phyloP scores from a whole-genome alignment of 2,113 vertebrate genomes.

The Plectropomus leopardus region DNA sequence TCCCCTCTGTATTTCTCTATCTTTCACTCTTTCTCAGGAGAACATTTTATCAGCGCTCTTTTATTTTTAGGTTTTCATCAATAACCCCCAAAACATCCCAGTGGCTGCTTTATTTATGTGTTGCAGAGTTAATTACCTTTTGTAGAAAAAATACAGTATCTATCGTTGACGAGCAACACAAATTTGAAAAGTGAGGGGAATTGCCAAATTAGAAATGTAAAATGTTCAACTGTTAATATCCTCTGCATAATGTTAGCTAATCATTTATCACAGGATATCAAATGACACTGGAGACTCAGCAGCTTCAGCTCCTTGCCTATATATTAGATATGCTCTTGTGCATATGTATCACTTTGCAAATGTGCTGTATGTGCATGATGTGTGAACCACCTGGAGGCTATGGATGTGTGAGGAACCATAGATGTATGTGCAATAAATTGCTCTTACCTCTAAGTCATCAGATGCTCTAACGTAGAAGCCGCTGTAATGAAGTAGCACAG shows the following conservation, averaged over 20 bases:
- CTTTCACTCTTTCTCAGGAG: background rate
- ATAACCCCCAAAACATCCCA: background rate
- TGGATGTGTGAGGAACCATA: slow-evolving; percentile 10
- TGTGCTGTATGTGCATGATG: slow-evolving; percentile 1
- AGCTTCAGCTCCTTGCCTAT: background rate
- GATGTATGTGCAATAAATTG: slow-evolving; percentile 31
- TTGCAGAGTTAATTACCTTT: slow-evolving; percentile 4
- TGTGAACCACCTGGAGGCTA: slow-evolving; percentile 18
- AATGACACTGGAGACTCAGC: background rate
- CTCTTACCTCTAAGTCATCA: slow-evolving; percentile 20
- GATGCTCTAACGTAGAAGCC: slow-evolving; percentile 45
- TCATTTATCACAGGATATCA: background rate
- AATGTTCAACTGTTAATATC: background rate
- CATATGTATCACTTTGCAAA: slow-evolving; percentile 3
- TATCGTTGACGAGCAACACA: background rate
- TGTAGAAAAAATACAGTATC: background rate
- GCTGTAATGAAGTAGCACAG: slow-evolving; percentile 57
- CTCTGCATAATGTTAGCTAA: background rate
- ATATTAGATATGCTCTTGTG: background rate
- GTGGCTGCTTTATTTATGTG: background rate
- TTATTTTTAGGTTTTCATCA: slow-evolving; percentile 21
- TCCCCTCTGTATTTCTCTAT: background rate
- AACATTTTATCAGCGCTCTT: background rate
- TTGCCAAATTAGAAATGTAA: background rate
- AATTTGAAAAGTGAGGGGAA: background rate